These are phyloP conservation scores for Eciton burchellii DNA, from an alignment of 1,140 invertebrate species.

Conservation along the genomic window DNA sequence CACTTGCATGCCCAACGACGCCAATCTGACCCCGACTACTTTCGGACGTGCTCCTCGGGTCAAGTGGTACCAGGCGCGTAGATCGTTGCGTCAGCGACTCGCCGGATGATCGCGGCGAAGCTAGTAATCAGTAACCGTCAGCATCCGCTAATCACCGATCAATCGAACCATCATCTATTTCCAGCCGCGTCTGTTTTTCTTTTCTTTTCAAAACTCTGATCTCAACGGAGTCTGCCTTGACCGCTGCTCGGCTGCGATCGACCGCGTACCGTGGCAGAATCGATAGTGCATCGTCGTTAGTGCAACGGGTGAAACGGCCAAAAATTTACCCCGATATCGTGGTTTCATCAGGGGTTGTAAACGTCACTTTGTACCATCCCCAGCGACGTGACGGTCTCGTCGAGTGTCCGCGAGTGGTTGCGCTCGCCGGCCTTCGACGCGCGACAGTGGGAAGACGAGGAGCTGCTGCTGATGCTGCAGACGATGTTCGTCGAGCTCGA, in stretches of 20 bases:
- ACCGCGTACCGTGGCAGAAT: no score
- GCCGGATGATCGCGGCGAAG: background rate
- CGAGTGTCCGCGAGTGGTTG: slow-evolving; percentile 87
- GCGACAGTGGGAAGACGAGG: slow-evolving; percentile 93
- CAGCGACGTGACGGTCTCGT: slow-evolving; percentile 88
- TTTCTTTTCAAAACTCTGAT: no score
- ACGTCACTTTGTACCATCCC: slow-evolving; percentile 60
- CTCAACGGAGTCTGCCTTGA: no score
- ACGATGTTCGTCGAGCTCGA: slow-evolving; percentile 94
- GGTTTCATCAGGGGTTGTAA: background rate
- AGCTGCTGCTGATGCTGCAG: slow-evolving; percentile 92
- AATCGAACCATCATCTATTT: background rate
- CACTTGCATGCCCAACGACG: background rate
- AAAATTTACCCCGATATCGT: background rate
- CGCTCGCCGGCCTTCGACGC: slow-evolving; percentile 93
- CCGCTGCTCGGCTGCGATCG: no score
- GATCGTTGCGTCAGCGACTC: background rate
- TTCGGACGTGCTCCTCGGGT: background rate
- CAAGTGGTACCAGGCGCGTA: background rate
- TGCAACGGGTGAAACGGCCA: no score
- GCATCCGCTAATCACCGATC: background rate
- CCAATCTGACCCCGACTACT: background rate
- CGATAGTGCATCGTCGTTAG: no score
- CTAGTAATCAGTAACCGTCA: background rate
- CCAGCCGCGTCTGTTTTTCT: no score